phyloP scores from a whole-genome alignment of 2,797 vertebrate genomes.

The Eupleurogrammus muticus region DNA sequence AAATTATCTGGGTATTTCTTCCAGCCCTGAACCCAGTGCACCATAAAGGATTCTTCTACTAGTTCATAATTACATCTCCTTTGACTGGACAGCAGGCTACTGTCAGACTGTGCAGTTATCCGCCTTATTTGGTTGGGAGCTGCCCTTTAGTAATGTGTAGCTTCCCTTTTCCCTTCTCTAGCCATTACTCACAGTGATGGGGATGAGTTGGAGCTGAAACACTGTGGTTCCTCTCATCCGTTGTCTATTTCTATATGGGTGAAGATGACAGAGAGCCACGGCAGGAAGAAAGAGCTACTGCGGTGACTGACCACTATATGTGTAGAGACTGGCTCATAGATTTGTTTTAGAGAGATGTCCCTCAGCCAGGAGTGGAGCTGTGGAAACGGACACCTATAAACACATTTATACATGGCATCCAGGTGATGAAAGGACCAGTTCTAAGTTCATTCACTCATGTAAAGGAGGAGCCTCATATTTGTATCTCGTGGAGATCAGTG shows the following conservation, averaged over 20 bases:
- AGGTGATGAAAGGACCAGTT: too few relatives aligned
- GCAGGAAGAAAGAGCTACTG: slow-evolving; percentile 4
- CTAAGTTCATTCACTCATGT: too few relatives aligned
- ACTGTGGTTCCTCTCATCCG: slow-evolving; percentile 11
- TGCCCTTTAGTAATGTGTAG: slow-evolving; percentile 28
- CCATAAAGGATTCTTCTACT: neutral
- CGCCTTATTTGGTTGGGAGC: slow-evolving; percentile 27
- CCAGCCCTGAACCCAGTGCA: neutral
- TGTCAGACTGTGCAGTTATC: slow-evolving; percentile 1
- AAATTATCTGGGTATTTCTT: too few relatives aligned
- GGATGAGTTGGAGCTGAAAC: slow-evolving; percentile 29
- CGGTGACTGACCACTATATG: slow-evolving; percentile 37
- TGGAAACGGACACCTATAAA: too few relatives aligned
- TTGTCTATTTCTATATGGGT: slow-evolving; percentile 41
- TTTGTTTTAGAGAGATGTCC: too few relatives aligned
- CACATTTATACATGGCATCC: too few relatives aligned
- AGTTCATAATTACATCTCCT: neutral
- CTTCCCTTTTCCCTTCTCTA: slow-evolving; percentile 22
- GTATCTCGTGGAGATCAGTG: too few relatives aligned
- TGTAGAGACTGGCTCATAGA: slow-evolving; percentile 14
- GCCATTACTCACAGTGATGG: slow-evolving; percentile 33
- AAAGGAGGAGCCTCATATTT: too few relatives aligned
- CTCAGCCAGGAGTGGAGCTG: too few relatives aligned
- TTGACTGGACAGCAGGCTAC: slow-evolving; percentile 1
- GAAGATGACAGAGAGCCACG: slow-evolving; percentile 29